Evolutionary conservation across 2,113 vertebrate genomes (phyloP), one percentile per base, ranked within the genome.

Genomic region (Paralichthys olivaceus): DNA sequence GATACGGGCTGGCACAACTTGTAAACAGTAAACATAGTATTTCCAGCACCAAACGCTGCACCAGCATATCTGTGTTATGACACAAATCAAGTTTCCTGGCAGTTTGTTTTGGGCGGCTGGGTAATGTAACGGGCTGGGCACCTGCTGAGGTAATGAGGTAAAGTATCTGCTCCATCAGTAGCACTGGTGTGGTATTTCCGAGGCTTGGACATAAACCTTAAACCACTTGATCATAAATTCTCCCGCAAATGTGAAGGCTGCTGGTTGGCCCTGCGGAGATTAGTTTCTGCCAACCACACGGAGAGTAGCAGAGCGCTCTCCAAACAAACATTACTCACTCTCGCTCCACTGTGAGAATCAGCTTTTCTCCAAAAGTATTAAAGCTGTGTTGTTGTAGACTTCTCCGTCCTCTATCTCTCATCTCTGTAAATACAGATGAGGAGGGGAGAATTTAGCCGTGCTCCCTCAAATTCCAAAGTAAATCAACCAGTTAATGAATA

Each of bases 191-290:
- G 81, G 81, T 87, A 89, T 91, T 91, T 91, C 85, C 63, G 54
- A 90, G 73, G 67, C 74, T 84, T 84, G 83, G 70, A 84, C 81
- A 23, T 80, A 72, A 85, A 84, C 79, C 72, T 75, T 32, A 93
- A 91, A 89, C 84, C 80, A 82, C 70, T 70, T 57, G 71, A 89
- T 91, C 79, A 79, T 90, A 92, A 93, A 93, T 83, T 87, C 80
- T 75, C 75, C 80, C 40, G 25, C 69, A 68, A 84, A 84, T 60
- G 72, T 64, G 77, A 84, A 79, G 71, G 84, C 80, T 87, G 80
- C 78, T 43, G 72, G 78, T 81, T 69, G 51, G 81, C 84, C 60
- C 73, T 0, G 43, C 23, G 53, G 87, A 78, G 66, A 80, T 87
- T 75, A n/a, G 84, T 77, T 77, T 37, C 82, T 81, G 81, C 79